These are phyloP conservation scores for Tribolium freemani DNA, from an alignment of 2,888 invertebrate species.

Conservation along the genomic window DNA sequence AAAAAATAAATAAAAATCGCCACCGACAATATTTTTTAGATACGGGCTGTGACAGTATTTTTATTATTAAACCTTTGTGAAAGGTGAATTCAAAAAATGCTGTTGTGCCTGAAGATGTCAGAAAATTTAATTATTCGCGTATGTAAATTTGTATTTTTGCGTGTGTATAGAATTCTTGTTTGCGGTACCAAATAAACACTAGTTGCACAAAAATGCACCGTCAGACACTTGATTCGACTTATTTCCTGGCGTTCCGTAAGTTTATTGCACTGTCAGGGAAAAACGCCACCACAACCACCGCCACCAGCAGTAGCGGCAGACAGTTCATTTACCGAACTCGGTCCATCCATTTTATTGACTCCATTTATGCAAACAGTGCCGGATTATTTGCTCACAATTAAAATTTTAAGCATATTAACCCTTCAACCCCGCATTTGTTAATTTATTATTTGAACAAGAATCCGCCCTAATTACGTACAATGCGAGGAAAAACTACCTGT, in stretches of 20 bases:
- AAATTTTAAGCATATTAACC: slow-evolving; percentile 69
- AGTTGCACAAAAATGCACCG: slow-evolving; percentile 59
- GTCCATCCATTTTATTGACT: slow-evolving; percentile 56
- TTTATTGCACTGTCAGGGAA: slow-evolving; percentile 59
- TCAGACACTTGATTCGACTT: slow-evolving; percentile 56
- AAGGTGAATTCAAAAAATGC: no score
- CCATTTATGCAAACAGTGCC: slow-evolving; percentile 58
- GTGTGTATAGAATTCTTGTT: slow-evolving; percentile 13
- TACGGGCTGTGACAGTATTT: no score
- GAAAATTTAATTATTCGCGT: background rate
- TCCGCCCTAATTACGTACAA: slow-evolving; percentile 55
- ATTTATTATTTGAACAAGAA: slow-evolving; percentile 61
- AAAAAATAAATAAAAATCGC: no score
- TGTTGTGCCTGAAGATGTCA: no score
- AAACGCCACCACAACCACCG: slow-evolving; percentile 47
- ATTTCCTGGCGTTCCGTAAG: slow-evolving; percentile 62
- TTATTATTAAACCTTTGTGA: no score
- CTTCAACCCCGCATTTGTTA: slow-evolving; percentile 65
- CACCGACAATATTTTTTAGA: no score
- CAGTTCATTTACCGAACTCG: slow-evolving; percentile 57
- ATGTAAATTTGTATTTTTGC: background rate
- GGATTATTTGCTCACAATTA: slow-evolving; percentile 69
- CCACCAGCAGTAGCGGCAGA: slow-evolving; percentile 10
- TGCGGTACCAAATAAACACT: slow-evolving; percentile 56
- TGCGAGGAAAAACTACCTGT: slow-evolving; percentile 10